These are phyloP conservation scores for Brachylomia viminalis DNA, from an alignment of 2,888 invertebrate genomes.

Conservation along the genomic window DNA sequence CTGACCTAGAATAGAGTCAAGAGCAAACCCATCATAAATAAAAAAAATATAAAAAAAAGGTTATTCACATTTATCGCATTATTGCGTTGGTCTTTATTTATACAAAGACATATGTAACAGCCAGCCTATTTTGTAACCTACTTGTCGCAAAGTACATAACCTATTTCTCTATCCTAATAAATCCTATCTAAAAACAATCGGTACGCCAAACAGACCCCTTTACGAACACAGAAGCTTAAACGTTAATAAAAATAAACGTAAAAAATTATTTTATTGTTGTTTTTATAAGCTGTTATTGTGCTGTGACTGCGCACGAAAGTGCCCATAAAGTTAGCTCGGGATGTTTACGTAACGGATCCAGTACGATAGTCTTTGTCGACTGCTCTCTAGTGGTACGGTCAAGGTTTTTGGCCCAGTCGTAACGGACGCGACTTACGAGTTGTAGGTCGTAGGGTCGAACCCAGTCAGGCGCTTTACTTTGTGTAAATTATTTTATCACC, in stretches of 20 bases:
- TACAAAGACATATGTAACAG: no score
- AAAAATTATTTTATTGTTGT: conserved; percentile 65
- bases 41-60: no score
- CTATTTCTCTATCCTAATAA: conserved; percentile 19
- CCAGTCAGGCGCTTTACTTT: no score
- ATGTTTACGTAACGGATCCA: conserved; percentile 60
- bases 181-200: conserved; percentile 56
- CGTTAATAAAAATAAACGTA: conserved; percentile 62
- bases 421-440: no score
- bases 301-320: conserved; percentile 56
- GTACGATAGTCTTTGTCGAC: conserved; percentile 30
- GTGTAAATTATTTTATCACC: no score
- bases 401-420: background rate
- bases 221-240: conserved; percentile 61
- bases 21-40: no score
- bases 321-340: conserved; percentile 54
- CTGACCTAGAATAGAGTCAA: no score
- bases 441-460: no score
- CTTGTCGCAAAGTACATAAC: background rate
- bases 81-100: no score
- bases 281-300: conserved; percentile 66
- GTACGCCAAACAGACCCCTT: conserved; percentile 42
- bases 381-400: conserved; percentile 20
- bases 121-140: background rate
- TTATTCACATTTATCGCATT: no score